These are phyloP conservation scores for Syndactyla subalaris DNA, from an alignment of 2,797 vertebrate species.

Conservation along the genomic window DNA sequence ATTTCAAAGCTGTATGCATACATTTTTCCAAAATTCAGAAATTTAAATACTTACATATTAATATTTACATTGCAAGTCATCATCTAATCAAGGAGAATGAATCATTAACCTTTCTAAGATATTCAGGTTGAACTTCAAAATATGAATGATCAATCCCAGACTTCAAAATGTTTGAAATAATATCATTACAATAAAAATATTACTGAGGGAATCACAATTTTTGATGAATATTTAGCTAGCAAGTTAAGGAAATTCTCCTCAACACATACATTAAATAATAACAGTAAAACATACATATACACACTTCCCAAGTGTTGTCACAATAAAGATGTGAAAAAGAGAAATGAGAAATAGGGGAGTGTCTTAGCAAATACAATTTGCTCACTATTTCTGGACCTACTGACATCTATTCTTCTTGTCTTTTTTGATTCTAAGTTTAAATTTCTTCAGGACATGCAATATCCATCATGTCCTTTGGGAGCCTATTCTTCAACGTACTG, in stretches of 20 bases:
- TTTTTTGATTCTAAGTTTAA: background rate
- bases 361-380: background rate
- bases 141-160: background rate
- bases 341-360: background rate
- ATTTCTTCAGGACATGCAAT: background rate
- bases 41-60: background rate
- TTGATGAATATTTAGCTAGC: background rate
- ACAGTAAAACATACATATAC: background rate
- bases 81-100: slow-evolving; percentile 7
- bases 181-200: background rate
- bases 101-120: background rate
- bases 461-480: background rate
- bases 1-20: slow-evolving; percentile 16
- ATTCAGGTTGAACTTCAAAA: slow-evolving; percentile 7
- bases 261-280: background rate
- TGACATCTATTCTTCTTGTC: background rate
- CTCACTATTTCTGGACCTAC: background rate
- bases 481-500: background rate
- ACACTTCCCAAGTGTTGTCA: background rate
- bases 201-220: background rate
- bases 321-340: background rate
- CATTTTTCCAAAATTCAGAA: slow-evolving; percentile 4
- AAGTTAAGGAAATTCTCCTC: background rate
- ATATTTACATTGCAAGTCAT: slow-evolving; percentile 29
- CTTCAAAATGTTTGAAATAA: background rate